Base-by-base conservation (phyloP, 2,113 vertebrate species). In the Martes martes region DNA sequence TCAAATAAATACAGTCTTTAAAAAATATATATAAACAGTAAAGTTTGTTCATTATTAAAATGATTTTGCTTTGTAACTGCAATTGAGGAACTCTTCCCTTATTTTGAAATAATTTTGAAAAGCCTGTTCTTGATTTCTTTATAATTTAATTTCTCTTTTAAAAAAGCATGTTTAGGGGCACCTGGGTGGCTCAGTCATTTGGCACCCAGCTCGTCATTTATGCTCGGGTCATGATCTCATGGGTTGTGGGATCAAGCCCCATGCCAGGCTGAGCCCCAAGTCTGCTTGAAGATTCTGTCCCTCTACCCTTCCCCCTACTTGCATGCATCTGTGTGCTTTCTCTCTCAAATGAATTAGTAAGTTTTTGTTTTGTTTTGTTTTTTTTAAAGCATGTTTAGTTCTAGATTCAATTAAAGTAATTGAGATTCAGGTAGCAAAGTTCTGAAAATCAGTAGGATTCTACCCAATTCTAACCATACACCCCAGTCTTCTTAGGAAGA, bases 61-160 rank as follows among this genome's bases (percentile, higher is more conserved):
- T 36, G 2, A 50, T 91, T 91, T 94, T 91, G 83, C n/a, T 95
- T 82, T 73, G n/a, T 45, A 71, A 89, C 19, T 52, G 7, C 3
- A 1, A 65, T 39, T 78, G n/a, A 63, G 11, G 45, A 81, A 81
- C n/a, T 36, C 33, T 31, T n/a, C 9, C n/a, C 80, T 59, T 71
- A 61, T 71, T 88, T 89, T 93, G 33, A 96, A 93, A 15, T 90
- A 42, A 63, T 39, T 87, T 94, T 82, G 52, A 73, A 84, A 96
- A 85, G 9, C 52, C 28, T 90, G 0, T 78, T 89, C 47, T 76
- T 47, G 16, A 79, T 95, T 63, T 81, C 55, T 63, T 88, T 52
- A 47, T 83, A 50, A 80, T 65, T 81, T 74, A 83, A 50, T 94
- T 87, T 93, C 13, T 87, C 36, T 88, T n/a, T 79, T 83, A 57